Base-by-base conservation (phyloP, 2,888 invertebrate species). In the Dasysyrphus tricinctus region DNA sequence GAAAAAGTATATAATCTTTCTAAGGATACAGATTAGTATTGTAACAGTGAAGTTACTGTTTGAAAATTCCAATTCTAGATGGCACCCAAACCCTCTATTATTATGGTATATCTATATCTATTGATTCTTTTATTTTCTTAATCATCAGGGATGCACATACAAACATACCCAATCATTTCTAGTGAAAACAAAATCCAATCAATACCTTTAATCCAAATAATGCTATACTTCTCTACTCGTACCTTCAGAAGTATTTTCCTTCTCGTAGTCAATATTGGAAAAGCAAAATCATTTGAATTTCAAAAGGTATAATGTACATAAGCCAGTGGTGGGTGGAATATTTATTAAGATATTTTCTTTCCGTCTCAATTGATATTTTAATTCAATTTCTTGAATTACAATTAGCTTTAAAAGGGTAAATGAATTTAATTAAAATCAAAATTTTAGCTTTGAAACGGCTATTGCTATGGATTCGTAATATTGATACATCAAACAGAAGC, bases 381-480 rank as follows among this genome's bases (percentile, higher is more conserved):
- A 69, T 54, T 54, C 19, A 54, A 54, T 51, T 54, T 69, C n/a
- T 39, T 51, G 51, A 69, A 69, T 69, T 24, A 24, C 37, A 51
- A 51, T 69, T 54, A 54, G 12, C 6, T 9, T 51, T 24, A 7
- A 39, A 24, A 69, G 51, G 39, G 65, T 65, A 69, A 34, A 39
- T 54, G 51, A 51, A 69, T 69, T 69, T 69, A 69, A 69, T 54
- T 69, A 69, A 69, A 69, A 69, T 69, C 51, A 37, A 37, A 51
- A 47, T 37, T 39, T 67, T 51, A 42, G 8, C 24, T 61, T 61
- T 37, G 14, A 19, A 24, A 59, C 39, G 14, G 12, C 12, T 16
- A 47, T 47, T 7, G 6, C 11, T 49, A 49, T 49, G 49, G 47
- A 47, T 47, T 44, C 7, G 11, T 49, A 16, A 47, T 16, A 16